Conservation (phyloP, 1,140 invertebrate genomes). For the Tetranychus cinnabarinus region DNA sequence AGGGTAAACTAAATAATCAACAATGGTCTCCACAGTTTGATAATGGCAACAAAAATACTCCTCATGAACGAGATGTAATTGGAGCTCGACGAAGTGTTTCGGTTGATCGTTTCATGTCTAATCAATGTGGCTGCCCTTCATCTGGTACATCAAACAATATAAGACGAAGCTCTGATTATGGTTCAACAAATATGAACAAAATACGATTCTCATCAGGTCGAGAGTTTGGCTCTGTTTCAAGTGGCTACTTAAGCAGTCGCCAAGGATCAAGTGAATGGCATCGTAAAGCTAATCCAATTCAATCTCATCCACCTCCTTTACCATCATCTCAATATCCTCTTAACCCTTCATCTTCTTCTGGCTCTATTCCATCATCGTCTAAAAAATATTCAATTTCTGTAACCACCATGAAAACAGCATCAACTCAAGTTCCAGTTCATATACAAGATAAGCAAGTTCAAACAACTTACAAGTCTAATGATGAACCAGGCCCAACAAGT, state of each 20-base stretch:
- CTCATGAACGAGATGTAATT: background rate
- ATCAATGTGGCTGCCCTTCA: background rate
- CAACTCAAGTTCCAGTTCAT: slow-evolving; percentile 30
- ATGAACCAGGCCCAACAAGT: background rate
- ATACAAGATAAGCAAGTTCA: slow-evolving; percentile 45
- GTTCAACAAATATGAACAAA: slow-evolving; percentile 1
- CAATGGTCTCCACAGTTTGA: too few species aligned
- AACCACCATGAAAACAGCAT: slow-evolving; percentile 9
- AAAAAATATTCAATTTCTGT: background rate
- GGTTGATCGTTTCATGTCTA: background rate
- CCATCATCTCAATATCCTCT: background rate
- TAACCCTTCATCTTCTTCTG: too few species aligned
- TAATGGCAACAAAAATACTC: too few species aligned
- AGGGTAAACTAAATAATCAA: too few species aligned
- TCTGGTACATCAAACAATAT: too few species aligned
- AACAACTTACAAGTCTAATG: slow-evolving; percentile 20
- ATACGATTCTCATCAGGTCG: slow-evolving; percentile 1
- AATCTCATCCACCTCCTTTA: too few species aligned
- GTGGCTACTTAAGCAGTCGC: slow-evolving; percentile 10
- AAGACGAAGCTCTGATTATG: background rate
- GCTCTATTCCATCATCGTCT: background rate
- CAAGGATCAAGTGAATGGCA: slow-evolving; percentile 8
- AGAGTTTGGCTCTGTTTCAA: slow-evolving; percentile 10
- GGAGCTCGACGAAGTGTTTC: background rate
- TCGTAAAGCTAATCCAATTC: background rate